Conservation (phyloP, 2,888 invertebrate species). For the Odontocolon sp. region DNA sequence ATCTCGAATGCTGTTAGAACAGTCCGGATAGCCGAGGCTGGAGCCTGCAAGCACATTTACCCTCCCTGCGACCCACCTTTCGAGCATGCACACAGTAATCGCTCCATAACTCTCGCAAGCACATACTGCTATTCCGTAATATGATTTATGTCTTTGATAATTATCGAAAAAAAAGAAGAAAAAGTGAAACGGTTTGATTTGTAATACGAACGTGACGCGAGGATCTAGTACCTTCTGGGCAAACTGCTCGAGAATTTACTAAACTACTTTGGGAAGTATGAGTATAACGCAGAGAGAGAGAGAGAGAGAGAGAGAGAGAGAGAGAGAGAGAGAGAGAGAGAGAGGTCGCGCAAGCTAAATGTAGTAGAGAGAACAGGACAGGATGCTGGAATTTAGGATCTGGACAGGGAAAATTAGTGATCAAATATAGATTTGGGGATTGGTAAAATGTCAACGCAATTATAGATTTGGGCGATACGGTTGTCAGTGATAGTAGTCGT, state of each 20-base stretch:
- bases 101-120: conserved; percentile 25
- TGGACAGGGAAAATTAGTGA: conserved; percentile 17
- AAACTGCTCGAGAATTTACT: too few species aligned
- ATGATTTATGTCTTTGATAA: conserved; percentile 47
- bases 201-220: conserved; percentile 47
- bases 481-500: background rate
- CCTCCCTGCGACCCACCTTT: background rate
- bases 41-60: conserved; percentile 19
- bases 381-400: background rate
- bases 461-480: background rate
- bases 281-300: conserved; percentile 12
- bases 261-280: conserved; percentile 3
- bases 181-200: too few species aligned
- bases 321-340: too few species aligned
- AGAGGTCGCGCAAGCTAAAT: too few species aligned
- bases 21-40: too few species aligned
- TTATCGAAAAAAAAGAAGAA: conserved; percentile 51
- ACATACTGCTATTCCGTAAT: conserved; percentile 10
- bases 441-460: background rate
- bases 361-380: too few species aligned
- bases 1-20: too few species aligned
- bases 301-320: too few species aligned
- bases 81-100: conserved; percentile 26
- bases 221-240: background rate
- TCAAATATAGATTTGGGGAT: conserved; percentile 26